Evolutionary conservation across 2,888 invertebrate genomes (phyloP).

Genomic region (Zeuzera pyrina): DNA sequence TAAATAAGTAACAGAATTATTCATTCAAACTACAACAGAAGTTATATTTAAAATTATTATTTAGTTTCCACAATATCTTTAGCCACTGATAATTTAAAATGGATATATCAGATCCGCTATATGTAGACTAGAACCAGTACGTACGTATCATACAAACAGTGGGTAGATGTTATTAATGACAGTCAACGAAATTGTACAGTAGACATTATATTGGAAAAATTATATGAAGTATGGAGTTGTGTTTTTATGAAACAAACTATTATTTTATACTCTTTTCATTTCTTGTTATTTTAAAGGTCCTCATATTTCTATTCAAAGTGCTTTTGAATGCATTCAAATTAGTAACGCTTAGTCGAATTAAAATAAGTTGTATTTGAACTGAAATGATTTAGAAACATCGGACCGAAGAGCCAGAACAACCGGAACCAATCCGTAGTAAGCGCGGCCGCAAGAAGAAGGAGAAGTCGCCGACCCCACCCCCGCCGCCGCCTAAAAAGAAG

Average conservation of each 20-base stretch:
- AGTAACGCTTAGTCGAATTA: too few relatives aligned
- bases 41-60: too few relatives aligned
- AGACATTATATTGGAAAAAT: neutral
- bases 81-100: neutral
- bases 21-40: too few relatives aligned
- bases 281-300: too few relatives aligned
- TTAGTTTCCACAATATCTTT: too few relatives aligned
- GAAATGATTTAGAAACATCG: constrained; percentile 20
- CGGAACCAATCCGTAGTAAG: constrained; percentile 39
- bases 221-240: too few relatives aligned
- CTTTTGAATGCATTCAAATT: too few relatives aligned
- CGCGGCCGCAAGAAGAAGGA: constrained; percentile 69
- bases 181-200: neutral
- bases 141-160: neutral
- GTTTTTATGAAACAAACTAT: too few relatives aligned
- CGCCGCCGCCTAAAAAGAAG: constrained; percentile 43
- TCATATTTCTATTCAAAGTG: too few relatives aligned
- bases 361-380: too few relatives aligned
- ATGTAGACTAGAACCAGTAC: neutral
- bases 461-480: constrained; percentile 43
- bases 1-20: too few relatives aligned
- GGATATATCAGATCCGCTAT: neutral
- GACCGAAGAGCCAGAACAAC: constrained; percentile 34
- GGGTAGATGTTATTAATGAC: neutral
- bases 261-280: too few relatives aligned